Percentiles rank a stretch among this genome's conserved stretches.
Conservation (phyloP, 2,888 invertebrate genomes). For the Cryptus viduatorius region DNA sequence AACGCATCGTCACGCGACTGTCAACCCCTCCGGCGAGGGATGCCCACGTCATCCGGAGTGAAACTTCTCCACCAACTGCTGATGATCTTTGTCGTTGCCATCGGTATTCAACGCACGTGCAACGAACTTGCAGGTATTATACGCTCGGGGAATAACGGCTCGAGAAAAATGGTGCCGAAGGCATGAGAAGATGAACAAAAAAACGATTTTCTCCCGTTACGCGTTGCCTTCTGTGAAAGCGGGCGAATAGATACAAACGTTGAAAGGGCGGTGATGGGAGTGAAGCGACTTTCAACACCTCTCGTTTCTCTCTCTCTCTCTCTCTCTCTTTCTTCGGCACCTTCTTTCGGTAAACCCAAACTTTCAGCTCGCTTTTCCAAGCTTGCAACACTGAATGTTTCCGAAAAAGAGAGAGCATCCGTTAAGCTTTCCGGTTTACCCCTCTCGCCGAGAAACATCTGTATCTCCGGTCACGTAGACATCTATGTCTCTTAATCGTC, state of each 20-base stretch:
- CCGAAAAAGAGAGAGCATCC: conserved; percentile 27
- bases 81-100: not conserved
- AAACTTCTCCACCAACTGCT: not conserved
- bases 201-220: not conserved
- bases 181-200: not conserved
- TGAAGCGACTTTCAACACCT: conserved; percentile 28
- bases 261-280: conserved; percentile 9
- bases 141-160: conserved; percentile 40
- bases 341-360: conserved; percentile 6
- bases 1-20: conserved; percentile 26
- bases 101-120: conserved; percentile 38
- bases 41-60: not conserved
- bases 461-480: conserved; percentile 51
- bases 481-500: conserved; percentile 36
- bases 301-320: conserved; percentile 3
- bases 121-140: conserved; percentile 43
- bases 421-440: conserved; percentile 17
- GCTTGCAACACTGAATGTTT: conserved; percentile 21
- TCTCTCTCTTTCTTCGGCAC: not conserved
- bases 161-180: conserved; percentile 39
- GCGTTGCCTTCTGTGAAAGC: conserved; percentile 24
- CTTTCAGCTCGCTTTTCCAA: conserved; percentile 13
- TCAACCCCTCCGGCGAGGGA: conserved; percentile 14
- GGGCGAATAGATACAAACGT: conserved; percentile 38
- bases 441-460: not conserved